phyloP scores from a whole-genome alignment of 2,888 invertebrate species.

The Caenorhabditis sinica region DNA sequence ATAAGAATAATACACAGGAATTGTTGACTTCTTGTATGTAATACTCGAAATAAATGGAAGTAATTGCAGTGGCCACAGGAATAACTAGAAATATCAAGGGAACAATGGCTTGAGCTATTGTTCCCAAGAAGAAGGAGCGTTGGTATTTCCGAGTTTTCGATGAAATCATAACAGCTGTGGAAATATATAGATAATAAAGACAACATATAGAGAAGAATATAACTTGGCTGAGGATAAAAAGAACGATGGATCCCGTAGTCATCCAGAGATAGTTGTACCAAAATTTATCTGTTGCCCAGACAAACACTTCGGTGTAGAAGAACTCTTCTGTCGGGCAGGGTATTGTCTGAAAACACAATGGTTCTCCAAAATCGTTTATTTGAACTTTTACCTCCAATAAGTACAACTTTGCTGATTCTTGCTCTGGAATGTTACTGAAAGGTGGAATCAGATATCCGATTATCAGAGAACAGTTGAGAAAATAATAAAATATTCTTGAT shows the following conservation, averaged over 20 bases:
- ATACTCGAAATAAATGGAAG: slow-evolving; percentile 25
- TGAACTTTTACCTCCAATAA: neutral
- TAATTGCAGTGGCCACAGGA: slow-evolving; percentile 21
- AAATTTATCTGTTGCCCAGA: slow-evolving; percentile 25
- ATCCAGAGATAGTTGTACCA: slow-evolving; percentile 40
- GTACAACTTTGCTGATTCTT: slow-evolving; percentile 28
- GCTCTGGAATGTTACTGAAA: slow-evolving; percentile 41
- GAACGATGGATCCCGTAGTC: slow-evolving; percentile 4
- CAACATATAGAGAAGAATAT: slow-evolving; percentile 23
- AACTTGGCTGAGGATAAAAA: slow-evolving; percentile 6
- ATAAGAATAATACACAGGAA: slow-evolving; percentile 29
- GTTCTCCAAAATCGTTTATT: neutral
- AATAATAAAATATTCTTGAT: slow-evolving; percentile 14
- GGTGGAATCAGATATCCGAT: slow-evolving; percentile 21
- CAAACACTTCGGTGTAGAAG: slow-evolving; percentile 44
- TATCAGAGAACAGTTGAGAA: neutral
- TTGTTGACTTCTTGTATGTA: slow-evolving; percentile 46
- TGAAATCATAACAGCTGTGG: slow-evolving; percentile 28
- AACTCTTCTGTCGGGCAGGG: slow-evolving; percentile 57
- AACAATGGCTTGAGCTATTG: slow-evolving; percentile 30
- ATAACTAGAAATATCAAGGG: slow-evolving; percentile 21
- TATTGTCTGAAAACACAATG: slow-evolving; percentile 24
- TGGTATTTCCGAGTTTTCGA: slow-evolving; percentile 37
- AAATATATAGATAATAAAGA: slow-evolving; percentile 41
- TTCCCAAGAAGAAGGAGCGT: slow-evolving; percentile 46